Evolutionary conservation across 2,888 invertebrate genomes (phyloP).

Genomic region (Pachycephus smyrnensis): DNA sequence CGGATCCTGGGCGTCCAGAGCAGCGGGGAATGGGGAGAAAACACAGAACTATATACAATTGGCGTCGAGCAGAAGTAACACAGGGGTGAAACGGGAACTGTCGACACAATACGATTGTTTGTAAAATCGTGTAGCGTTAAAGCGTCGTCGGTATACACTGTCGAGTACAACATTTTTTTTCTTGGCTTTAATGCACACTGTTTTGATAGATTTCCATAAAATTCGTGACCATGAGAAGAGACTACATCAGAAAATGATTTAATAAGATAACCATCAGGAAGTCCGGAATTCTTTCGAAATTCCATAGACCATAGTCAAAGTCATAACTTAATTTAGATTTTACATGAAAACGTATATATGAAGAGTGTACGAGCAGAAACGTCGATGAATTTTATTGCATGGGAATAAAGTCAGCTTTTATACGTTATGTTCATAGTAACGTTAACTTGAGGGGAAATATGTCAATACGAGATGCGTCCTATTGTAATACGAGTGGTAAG

Average conservation of each 20-base stretch:
- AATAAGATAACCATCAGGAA: not conserved
- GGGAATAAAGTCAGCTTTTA: not conserved
- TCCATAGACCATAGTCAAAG: not conserved
- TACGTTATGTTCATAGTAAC: not conserved
- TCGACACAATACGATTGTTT: slow-evolving; percentile 22
- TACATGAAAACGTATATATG: not conserved
- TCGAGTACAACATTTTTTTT: not conserved
- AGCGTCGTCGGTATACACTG: not conserved
- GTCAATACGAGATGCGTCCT: not conserved
- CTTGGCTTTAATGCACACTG: not conserved
- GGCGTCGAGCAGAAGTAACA: slow-evolving; percentile 13
- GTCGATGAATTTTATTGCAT: not conserved
- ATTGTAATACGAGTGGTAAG: not conserved
- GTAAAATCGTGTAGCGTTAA: slow-evolving; percentile 16
- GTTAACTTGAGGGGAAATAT: not conserved
- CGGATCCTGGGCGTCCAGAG: not conserved
- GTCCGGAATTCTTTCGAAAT: not conserved
- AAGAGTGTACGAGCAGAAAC: not conserved
- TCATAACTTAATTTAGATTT: not conserved
- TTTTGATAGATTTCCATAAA: not conserved
- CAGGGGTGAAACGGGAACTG: slow-evolving; percentile 9
- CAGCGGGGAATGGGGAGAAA: slow-evolving; percentile 4
- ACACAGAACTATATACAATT: slow-evolving; percentile 1
- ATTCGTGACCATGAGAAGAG: not conserved
- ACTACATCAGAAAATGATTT: not conserved